Base-by-base conservation (phyloP, 1,140 invertebrate species). In the Drosophila mojavensis region DNA sequence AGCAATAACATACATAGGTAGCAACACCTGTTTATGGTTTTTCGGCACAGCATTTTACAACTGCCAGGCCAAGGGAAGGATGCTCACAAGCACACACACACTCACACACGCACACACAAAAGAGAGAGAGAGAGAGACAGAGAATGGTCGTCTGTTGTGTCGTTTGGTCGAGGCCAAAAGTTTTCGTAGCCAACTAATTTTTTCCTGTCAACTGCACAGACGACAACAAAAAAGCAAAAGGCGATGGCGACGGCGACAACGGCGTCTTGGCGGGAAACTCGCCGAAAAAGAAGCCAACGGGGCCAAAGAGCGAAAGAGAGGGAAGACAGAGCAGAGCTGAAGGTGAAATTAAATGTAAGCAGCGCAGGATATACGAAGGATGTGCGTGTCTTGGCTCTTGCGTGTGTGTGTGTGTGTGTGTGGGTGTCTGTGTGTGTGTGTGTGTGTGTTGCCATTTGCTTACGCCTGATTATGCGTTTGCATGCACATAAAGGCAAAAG, bases 321-420 rank as follows among this genome's bases (percentile, higher is more conserved):
- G 33, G 13, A 45, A 20, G 15, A 13, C n/a, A 28, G 41, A 33
- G 15, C 11, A 43, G 51, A 67, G 78, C 78, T 85, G 67, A 83
- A 88, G 83, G 83, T 89, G 73, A 89, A 88, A 89, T 89, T 89
- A 89, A 88, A 88, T 89, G 84, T 88, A 83, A 88, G 83, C 82
- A 82, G 72, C 58, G 71, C 39, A 71, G 72, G 75, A 65, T 62
- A 71, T 79, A 50, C 60, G 55, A 20, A 69, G 63, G 62, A 73
- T 70, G 68, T 77, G 72, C 64, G 69, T 80, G 72, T 11, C 43
- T 20, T 58, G 13, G 15, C 43, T 60, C 10, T 33, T 39, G 10
- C 36, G 36, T 39, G 47, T 13, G 47, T 24, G 17, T 9, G 6
- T 51, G 24, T 43, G 55, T 48, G 33, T 58, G 13, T 70, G 65